Base-by-base conservation (phyloP, 35 echinoderm and acorn worm species). In the Nesometra sesokonis region DNA sequence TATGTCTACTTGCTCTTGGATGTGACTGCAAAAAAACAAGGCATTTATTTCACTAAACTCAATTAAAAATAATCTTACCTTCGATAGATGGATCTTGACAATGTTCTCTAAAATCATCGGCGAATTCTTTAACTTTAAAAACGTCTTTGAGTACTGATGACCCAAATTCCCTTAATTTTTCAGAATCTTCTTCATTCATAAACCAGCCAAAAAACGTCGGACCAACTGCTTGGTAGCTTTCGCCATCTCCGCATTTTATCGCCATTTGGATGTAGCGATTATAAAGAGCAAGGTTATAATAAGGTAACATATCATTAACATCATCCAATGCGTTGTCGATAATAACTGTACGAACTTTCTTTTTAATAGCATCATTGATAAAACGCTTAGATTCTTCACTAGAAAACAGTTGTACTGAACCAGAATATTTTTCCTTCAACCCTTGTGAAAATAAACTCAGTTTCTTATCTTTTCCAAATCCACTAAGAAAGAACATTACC, bases 131-230 rank as follows among this genome's bases (percentile, higher is more conserved):
- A 2, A 89, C 34, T 67, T 77, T 33, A 21, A 88, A 80, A 39
- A 86, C 77, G 32, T 89, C 79, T 35, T 84, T 38, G 32, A 88
- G 88, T 13, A 91, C 32, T 1, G 4, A 43, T 46, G 83, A 0
- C 35, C 81, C 87, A 13, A 32, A 35, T 3, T 46, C 0, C 29
- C 86, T 79, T 32, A 91, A 35, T 32, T 43, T 30, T 36, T 43
- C 5, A 5, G 93, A 94, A 81, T 88, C 80, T 0, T 13, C 40
- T 7, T 77, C 17, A 33, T 91, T 91, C 29, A 94, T 33, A 88
- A 91, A 94, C 93, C 93, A 94, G 19, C 86, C 93, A 37, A 88
- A 94, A 77, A 94, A 94, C 0, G 88, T 80, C 1, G 93, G 93
- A 38, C 82, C 86, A 32, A 91, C 17, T n/a, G 77, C 17, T 37